phyloP scores from a whole-genome alignment of 1,140 invertebrate species.

The Apis cerana region DNA sequence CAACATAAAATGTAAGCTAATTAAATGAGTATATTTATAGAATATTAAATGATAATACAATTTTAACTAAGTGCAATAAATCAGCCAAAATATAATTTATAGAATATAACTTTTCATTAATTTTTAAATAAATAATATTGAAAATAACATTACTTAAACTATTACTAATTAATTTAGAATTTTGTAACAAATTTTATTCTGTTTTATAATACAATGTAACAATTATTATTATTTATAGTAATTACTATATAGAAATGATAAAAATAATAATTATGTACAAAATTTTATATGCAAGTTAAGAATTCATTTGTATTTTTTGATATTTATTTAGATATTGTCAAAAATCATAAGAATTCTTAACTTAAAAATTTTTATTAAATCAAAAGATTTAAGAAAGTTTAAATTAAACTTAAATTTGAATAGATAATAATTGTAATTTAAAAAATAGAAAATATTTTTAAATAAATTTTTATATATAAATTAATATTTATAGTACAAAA shows the following conservation, averaged over 20 bases:
- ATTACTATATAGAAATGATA: background rate
- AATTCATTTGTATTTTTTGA: background rate
- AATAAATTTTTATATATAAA: constrained; percentile 1
- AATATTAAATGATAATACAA: background rate
- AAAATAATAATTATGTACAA: constrained; percentile 18
- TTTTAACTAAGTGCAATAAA: constrained; percentile 26
- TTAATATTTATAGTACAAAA: constrained; percentile 27
- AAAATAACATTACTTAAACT: background rate
- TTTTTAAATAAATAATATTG: background rate
- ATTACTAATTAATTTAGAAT: background rate
- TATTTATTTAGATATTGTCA: background rate
- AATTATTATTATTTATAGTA: background rate
- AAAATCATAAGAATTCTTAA: background rate
- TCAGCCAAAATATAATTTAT: constrained; percentile 10
- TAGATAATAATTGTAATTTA: background rate
- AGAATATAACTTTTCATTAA: constrained; percentile 3
- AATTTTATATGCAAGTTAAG: constrained; percentile 2
- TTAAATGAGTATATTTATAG: constrained; percentile 3
- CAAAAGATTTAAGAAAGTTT: background rate
- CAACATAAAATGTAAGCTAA: constrained; percentile 6
- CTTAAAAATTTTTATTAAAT: background rate
- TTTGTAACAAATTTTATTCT: constrained; percentile 6
- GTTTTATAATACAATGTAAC: background rate
- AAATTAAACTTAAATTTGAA: background rate
- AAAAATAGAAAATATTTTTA: background rate